A percentile compares a stretch with the other conserved stretches of the same genome.
These are phyloP conservation scores for Parotia lawesii DNA, from an alignment of 2,113 vertebrate species.

Conservation along the genomic window DNA sequence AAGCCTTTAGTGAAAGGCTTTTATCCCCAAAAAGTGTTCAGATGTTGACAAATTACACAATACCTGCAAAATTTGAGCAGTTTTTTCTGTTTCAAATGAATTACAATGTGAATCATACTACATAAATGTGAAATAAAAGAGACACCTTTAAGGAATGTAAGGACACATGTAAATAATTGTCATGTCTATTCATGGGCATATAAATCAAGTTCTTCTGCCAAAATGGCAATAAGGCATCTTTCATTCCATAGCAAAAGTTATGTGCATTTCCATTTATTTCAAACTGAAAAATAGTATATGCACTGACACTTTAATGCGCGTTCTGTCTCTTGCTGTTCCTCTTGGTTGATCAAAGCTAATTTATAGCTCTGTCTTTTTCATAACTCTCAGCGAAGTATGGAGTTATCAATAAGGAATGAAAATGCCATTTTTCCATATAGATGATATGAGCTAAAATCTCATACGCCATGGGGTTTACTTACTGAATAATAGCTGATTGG, in stretches of 20 bases:
- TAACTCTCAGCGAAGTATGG: not conserved
- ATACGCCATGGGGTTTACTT: not conserved
- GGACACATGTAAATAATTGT: not conserved
- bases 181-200: not conserved
- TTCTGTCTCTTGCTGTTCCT: not conserved
- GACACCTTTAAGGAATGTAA: not conserved
- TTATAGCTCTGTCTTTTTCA: not conserved
- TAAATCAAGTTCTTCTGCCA: not conserved
- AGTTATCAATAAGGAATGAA: not conserved
- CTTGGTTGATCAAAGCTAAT: not conserved
- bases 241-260: not conserved
- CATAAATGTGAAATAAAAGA: not conserved
- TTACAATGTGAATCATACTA: not conserved
- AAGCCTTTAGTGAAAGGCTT: not conserved
- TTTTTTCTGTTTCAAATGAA: not conserved
- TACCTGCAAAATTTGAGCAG: not conserved
- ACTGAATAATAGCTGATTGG: not conserved
- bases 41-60: not conserved
- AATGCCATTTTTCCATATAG: not conserved
- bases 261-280: constrained; percentile 11
- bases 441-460: not conserved
- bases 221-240: not conserved
- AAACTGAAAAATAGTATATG: not conserved
- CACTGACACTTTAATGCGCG: not conserved
- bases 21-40: not conserved